phyloP scores from a whole-genome alignment of 2,888 invertebrate species.

The Cosmopolites sordidus region DNA sequence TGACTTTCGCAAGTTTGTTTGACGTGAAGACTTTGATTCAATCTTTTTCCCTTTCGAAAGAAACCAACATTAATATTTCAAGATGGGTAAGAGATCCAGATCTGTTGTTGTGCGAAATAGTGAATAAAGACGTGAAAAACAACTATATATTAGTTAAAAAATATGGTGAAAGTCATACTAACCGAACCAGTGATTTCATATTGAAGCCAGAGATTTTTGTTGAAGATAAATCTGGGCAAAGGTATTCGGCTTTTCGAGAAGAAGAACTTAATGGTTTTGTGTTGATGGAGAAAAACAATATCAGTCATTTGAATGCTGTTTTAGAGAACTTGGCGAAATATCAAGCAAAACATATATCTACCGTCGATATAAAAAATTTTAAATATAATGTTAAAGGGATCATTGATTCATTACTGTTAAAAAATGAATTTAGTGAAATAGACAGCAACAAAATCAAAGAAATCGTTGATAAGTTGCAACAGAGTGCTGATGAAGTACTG shows the following conservation, averaged over 20 bases:
- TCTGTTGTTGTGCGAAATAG: not conserved
- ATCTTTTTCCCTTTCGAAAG: no score
- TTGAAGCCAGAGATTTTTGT: no score
- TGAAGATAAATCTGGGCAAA: not conserved
- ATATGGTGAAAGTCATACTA: not conserved
- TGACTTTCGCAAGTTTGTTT: no score
- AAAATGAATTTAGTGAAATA: not conserved
- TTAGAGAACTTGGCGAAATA: not conserved
- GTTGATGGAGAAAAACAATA: not conserved
- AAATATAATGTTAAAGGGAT: not conserved
- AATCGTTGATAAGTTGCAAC: not conserved
- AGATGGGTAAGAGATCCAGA: no score
- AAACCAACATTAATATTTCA: no score
- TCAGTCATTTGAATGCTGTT: not conserved
- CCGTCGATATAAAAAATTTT: not conserved
- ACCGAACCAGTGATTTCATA: no score
- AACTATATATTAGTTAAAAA: not conserved
- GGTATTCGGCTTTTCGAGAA: not conserved
- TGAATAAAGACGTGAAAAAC: no score
- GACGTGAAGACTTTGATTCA: no score
- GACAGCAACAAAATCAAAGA: not conserved
- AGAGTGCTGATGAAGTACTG: not conserved
- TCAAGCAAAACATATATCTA: not conserved
- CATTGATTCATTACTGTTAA: not conserved
- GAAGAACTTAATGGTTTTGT: not conserved